Percentiles rank a stretch among this genome's conserved stretches.
phyloP scores from a whole-genome alignment of 2,797 vertebrate genomes.

The Pseudomugil gertrudae region DNA sequence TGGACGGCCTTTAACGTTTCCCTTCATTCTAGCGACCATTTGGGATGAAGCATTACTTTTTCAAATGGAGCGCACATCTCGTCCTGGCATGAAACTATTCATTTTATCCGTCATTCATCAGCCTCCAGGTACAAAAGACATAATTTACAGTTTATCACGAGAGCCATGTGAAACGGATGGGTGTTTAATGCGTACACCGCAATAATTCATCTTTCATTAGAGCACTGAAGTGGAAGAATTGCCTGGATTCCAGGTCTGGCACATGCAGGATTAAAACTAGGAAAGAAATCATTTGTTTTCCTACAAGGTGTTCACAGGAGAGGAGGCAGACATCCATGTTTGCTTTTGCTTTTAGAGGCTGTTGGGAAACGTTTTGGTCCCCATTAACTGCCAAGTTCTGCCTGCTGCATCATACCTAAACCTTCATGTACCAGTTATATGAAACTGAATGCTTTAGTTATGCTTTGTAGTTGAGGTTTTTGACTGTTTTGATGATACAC shows the following conservation, averaged over 20 bases:
- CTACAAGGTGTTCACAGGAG: constrained; percentile 28
- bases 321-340: constrained; percentile 8
- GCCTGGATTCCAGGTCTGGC: constrained; percentile 51
- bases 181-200: constrained; percentile 56
- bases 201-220: constrained; percentile 77
- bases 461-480: not conserved
- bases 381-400: constrained; percentile 18
- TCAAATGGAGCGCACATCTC: constrained; percentile 33
- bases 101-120: constrained; percentile 45
- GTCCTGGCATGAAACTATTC: constrained; percentile 38
- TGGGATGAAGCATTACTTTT: constrained; percentile 41
- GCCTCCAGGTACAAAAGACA: constrained; percentile 31
- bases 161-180: constrained; percentile 49
- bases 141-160: constrained; percentile 36
- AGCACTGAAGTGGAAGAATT: constrained; percentile 64
- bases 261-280: constrained; percentile 59
- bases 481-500: constrained; percentile 3
- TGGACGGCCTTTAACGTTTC: constrained; percentile 19
- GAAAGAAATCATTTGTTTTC: constrained; percentile 57
- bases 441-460: not conserved
- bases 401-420: constrained; percentile 3
- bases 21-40: constrained; percentile 11
- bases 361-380: constrained; percentile 12
- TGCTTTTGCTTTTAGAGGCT: constrained; percentile 21
- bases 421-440: not conserved